Percentiles rank a stretch among this genome's conserved stretches.
These are phyloP conservation scores for Crotalus tigris DNA, from an alignment of 2,113 vertebrate genomes.

Conservation along the genomic window DNA sequence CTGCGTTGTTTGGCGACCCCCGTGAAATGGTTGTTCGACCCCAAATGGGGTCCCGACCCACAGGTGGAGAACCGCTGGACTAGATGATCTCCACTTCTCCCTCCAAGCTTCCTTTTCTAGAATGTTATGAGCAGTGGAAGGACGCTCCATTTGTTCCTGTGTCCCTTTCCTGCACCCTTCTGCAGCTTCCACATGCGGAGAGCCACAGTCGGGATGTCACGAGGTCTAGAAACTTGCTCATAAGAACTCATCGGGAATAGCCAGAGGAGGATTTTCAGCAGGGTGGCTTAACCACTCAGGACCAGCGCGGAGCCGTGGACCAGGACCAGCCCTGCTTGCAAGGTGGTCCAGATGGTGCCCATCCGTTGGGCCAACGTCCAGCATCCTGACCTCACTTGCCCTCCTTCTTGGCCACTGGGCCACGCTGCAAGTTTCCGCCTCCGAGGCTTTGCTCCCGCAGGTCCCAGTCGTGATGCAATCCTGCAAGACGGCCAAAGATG, in stretches of 20 bases:
- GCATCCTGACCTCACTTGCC: neutral
- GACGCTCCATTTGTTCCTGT: neutral
- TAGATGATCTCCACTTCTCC: neutral
- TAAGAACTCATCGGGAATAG: neutral
- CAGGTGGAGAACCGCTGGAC: neutral
- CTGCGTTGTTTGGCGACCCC: too few species aligned
- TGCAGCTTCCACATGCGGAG: neutral
- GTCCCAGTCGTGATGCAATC: neutral
- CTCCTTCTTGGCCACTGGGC: too few species aligned
- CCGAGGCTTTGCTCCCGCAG: neutral
- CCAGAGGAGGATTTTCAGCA: neutral
- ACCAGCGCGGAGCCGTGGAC: too few species aligned
- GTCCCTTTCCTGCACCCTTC: neutral
- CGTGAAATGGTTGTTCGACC: too few species aligned
- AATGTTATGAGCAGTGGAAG: neutral
- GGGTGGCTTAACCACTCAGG: neutral
- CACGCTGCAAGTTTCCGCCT: neutral
- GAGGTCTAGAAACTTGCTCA: neutral
- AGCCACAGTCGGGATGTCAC: neutral
- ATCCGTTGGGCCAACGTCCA: neutral
- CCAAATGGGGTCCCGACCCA: too few species aligned
- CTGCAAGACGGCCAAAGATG: neutral
- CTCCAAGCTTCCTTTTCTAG: neutral
- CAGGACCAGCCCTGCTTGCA: neutral
- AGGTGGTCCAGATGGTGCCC: neutral